These are phyloP conservation scores for Epistrophella euchroma DNA, from an alignment of 2,888 invertebrate genomes.

Conservation along the genomic window DNA sequence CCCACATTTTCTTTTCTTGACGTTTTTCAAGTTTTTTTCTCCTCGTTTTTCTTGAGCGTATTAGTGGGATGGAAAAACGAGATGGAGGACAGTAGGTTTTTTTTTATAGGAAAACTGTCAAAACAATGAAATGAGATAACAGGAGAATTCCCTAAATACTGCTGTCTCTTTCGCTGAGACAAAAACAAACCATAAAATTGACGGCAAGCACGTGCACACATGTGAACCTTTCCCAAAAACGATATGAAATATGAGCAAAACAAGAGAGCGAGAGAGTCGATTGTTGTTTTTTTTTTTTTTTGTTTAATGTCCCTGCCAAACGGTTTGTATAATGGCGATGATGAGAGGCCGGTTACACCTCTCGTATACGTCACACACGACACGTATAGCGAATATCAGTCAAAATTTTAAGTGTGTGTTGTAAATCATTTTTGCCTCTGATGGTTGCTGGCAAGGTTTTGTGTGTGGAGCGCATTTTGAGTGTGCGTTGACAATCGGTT, in stretches of 20 bases:
- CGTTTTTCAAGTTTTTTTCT: slow-evolving; percentile 61
- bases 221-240: slow-evolving; percentile 71
- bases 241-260: slow-evolving; percentile 81
- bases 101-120: slow-evolving; percentile 74
- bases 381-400: slow-evolving; percentile 75
- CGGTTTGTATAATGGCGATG: slow-evolving; percentile 74
- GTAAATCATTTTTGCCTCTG: slow-evolving; percentile 70
- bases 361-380: slow-evolving; percentile 73
- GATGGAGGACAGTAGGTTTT: slow-evolving; percentile 66
- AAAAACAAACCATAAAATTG: slow-evolving; percentile 81
- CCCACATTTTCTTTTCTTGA: slow-evolving; percentile 58
- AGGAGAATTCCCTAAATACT: background rate
- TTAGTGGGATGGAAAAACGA: slow-evolving; percentile 69
- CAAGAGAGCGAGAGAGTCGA: slow-evolving; percentile 75
- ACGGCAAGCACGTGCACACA: slow-evolving; percentile 79
- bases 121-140: slow-evolving; percentile 71
- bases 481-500: slow-evolving; percentile 75
- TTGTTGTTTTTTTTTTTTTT: slow-evolving; percentile 67
- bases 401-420: slow-evolving; percentile 76
- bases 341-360: slow-evolving; percentile 76
- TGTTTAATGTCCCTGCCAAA: slow-evolving; percentile 62
- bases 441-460: slow-evolving; percentile 44
- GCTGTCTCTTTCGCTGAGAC: slow-evolving; percentile 65
- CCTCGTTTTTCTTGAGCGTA: slow-evolving; percentile 70
- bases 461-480: slow-evolving; percentile 58